Base-by-base conservation (phyloP, 2,797 vertebrate genomes). In the Eupleurogrammus muticus region DNA sequence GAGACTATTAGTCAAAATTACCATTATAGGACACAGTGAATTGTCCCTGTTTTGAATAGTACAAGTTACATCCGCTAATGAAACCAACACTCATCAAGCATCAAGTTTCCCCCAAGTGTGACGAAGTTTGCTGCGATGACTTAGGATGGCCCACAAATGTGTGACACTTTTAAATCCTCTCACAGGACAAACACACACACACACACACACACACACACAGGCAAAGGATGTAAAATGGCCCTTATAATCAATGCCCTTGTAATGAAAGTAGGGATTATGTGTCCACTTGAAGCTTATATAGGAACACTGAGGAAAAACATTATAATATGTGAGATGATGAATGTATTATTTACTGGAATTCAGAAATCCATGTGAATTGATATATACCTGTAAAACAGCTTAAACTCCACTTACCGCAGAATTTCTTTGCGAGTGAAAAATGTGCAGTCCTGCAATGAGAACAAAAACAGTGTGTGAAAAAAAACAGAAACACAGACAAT, bases 351-450 rank as follows among this genome's bases (percentile, higher is more conserved):
- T 6, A 34, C 14, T 14, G 21, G 2, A 11, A 13, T 46, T 55
- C 9, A 35, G 20, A 0, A n/a, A 35, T 53, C 11, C 20, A 28
- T 64, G 8, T 58, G 16, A 19, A 64, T 44, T 3, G 54, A 50
- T 21, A 44, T 17, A 44, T 17, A n/a, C 6, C 40, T 13, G 5
- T 14, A 20, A 5, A 47, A 2, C 0, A 40, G 35, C 40, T 47
- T 23, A 60, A 68, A 63, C 1, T 65, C 73, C 60, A 94, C 96
- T 97, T 93, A 99, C 98, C 97, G 93, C 84, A 99, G 96, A 79
- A 99, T 99, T 93, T 99, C 98, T 84, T 99, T 99, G 60, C 98
- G 95, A 40, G 98, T 99, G 89, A 99, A 99, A 93, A 98, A 99
- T 0, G 97, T 98, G 78, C 98, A 99, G 79, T 99, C 98, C 98